Conservation (phyloP, 2,797 vertebrate genomes). For the Halcyon smyrnensis region DNA sequence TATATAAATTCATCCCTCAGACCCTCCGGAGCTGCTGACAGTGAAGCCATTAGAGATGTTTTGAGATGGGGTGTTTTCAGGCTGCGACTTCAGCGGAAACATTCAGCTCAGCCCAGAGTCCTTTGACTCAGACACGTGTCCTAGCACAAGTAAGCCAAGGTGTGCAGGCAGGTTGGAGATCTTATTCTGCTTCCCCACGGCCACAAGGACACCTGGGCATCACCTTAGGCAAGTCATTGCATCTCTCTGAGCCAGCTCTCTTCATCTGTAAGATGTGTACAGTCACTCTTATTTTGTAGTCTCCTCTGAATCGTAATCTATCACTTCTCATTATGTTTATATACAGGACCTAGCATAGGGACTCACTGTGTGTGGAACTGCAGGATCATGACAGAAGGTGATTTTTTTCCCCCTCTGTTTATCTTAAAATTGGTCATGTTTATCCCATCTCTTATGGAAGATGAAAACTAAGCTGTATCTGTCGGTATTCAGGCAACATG, state of each 20-base stretch:
- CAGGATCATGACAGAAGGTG: background rate
- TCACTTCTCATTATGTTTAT: background rate
- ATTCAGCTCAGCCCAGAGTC: background rate
- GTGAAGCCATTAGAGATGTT: background rate
- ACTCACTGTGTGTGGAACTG: background rate
- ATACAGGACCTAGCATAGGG: background rate
- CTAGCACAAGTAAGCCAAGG: background rate
- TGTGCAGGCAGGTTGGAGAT: background rate
- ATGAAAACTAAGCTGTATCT: background rate
- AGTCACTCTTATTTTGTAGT: background rate
- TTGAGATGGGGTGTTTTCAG: background rate
- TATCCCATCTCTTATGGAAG: background rate
- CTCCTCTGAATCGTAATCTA: background rate
- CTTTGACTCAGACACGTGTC: background rate
- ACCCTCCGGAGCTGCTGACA: background rate
- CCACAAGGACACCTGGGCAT: background rate
- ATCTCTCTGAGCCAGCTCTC: background rate
- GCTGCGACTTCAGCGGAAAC: background rate
- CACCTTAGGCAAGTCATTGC: background rate
- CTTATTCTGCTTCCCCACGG: background rate
- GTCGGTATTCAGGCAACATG: background rate
- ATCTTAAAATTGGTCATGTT: constrained; percentile 22
- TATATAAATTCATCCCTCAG: constrained; percentile 31
- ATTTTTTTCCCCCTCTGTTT: background rate
- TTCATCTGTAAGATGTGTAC: background rate